Conservation (phyloP, 2,888 invertebrate genomes). For the Chymomyza fuscimana region DNA sequence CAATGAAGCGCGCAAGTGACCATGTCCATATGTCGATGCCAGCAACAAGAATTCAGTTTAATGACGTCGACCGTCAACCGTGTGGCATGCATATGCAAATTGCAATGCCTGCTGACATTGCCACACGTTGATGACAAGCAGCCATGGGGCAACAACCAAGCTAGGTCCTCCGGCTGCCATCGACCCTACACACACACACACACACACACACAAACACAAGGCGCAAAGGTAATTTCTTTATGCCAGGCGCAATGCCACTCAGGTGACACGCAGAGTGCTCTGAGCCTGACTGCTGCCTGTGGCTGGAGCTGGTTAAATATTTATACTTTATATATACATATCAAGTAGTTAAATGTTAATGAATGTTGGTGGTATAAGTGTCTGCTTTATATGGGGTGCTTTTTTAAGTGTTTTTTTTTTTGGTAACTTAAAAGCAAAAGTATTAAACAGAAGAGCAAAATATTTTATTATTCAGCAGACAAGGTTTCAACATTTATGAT, state of each 20-base stretch:
- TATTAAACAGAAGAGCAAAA: no score
- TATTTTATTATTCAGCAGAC: no score
- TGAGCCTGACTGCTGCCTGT: neutral
- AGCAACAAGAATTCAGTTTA: neutral
- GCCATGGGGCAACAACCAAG: neutral
- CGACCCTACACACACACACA: neutral
- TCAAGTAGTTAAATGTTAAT: constrained; percentile 1
- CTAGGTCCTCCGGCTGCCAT: neutral
- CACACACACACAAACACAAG: neutral
- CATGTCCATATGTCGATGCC: neutral
- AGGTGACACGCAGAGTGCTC: neutral
- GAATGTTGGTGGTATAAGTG: neutral
- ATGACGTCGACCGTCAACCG: neutral
- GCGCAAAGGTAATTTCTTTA: constrained; percentile 27
- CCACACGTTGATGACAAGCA: neutral
- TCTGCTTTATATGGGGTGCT: neutral
- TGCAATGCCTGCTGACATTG: neutral
- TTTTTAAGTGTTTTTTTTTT: neutral
- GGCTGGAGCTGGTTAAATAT: constrained; percentile 40
- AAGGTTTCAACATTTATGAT: no score
- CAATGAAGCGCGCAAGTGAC: neutral
- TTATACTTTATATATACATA: constrained; percentile 48
- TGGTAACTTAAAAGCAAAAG: no score
- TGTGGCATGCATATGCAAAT: neutral
- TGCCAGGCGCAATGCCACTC: constrained; percentile 5